phyloP scores from a whole-genome alignment of 2,888 invertebrate species.

The Eulithis prunata region DNA sequence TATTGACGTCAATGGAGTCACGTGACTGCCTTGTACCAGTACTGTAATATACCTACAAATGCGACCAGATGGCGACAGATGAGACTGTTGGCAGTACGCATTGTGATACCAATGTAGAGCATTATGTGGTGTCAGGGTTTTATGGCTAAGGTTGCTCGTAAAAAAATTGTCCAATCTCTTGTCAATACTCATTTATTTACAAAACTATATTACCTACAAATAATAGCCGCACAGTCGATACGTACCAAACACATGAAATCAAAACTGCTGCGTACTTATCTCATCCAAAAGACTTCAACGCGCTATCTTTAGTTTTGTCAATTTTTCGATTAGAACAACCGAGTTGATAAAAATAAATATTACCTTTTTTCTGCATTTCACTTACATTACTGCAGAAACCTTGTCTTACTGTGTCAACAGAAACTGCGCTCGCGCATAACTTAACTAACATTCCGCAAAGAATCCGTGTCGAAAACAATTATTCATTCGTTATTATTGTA shows the following conservation, averaged over 20 bases:
- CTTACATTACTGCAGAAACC: neutral
- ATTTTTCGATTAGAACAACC: neutral
- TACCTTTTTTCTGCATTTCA: neutral
- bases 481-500: conserved; percentile 5
- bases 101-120: conserved; percentile 19
- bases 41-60: conserved; percentile 51
- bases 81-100: conserved; percentile 38
- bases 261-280: neutral
- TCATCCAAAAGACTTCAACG: conserved; percentile 36
- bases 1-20: conserved; percentile 89
- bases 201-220: neutral
- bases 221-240: neutral
- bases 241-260: neutral
- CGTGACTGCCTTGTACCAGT: conserved; percentile 77
- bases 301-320: conserved; percentile 14
- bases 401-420: conserved; percentile 26
- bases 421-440: conserved; percentile 30
- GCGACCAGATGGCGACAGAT: conserved; percentile 45
- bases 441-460: conserved; percentile 32
- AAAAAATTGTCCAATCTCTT: no score
- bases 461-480: conserved; percentile 34
- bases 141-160: no score
- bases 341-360: neutral
- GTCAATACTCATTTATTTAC: no score
- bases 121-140: no score